These are phyloP conservation scores for Alethe castanea DNA, from an alignment of 2,113 vertebrate genomes.

Conservation along the genomic window DNA sequence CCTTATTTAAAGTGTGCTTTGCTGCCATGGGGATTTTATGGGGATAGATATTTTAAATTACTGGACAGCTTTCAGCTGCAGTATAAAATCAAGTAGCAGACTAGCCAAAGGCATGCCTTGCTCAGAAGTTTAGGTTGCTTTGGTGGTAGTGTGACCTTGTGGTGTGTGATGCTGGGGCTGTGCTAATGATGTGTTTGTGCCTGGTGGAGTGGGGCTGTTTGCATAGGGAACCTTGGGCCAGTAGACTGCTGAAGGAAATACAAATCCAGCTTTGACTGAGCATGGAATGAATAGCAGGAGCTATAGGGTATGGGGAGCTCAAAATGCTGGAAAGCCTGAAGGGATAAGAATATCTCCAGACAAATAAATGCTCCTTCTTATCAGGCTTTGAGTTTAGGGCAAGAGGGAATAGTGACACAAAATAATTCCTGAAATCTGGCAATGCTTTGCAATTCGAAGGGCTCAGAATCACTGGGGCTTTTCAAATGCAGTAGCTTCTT, in stretches of 20 bases:
- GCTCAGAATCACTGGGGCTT: not conserved
- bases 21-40: not conserved
- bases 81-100: constrained; percentile 8
- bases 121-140: constrained; percentile 6
- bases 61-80: not conserved
- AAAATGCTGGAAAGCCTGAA: not conserved
- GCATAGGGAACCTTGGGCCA: not conserved
- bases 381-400: not conserved
- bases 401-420: not conserved
- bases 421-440: not conserved
- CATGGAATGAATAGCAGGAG: not conserved
- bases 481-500: not conserved
- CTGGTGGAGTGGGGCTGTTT: not conserved
- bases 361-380: not conserved
- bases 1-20: not conserved
- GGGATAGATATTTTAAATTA: not conserved
- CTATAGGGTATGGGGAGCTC: not conserved
- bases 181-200: not conserved
- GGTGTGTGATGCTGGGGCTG: not conserved
- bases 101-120: not conserved
- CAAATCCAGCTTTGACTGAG: not conserved
- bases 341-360: not conserved
- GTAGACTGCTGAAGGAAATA: not conserved
- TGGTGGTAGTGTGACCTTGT: not conserved
- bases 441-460: not conserved